These are phyloP conservation scores for Elephantulus edwardii DNA, from an alignment of 2,113 vertebrate genomes.

Conservation along the genomic window DNA sequence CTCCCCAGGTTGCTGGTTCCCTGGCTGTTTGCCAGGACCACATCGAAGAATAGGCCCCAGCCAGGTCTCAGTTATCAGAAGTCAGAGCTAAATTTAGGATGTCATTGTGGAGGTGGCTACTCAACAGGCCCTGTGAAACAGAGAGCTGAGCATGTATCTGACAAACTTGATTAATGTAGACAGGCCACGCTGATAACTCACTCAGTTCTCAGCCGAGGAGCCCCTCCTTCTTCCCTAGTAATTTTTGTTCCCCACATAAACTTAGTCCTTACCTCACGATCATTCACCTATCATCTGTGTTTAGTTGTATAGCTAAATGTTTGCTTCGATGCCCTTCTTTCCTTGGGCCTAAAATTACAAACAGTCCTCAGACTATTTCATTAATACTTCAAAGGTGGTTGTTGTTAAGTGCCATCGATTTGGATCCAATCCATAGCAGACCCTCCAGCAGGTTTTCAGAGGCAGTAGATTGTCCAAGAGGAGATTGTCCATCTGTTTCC, in stretches of 20 bases:
- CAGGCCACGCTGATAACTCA: constrained; percentile 9
- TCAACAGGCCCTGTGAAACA: constrained; percentile 21
- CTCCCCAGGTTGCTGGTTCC: not conserved
- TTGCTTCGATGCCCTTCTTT: not conserved
- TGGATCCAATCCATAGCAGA: too few relatives aligned
- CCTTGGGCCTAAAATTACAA: not conserved
- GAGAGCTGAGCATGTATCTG: constrained; percentile 57
- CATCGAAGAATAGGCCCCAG: constrained; percentile 19
- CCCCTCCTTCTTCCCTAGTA: not conserved
- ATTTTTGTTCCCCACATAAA: not conserved
- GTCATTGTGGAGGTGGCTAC: constrained; percentile 37
- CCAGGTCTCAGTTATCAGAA: constrained; percentile 55
- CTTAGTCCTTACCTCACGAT: not conserved
- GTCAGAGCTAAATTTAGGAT: constrained; percentile 67
- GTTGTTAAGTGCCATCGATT: too few relatives aligned
- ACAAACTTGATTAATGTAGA: constrained; percentile 53
- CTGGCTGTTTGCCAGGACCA: constrained; percentile 38
- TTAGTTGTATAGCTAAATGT: not conserved
- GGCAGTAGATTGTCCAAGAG: too few relatives aligned
- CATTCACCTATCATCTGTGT: not conserved
- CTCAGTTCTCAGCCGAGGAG: not conserved
- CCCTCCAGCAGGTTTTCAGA: too few relatives aligned
- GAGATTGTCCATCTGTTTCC: too few relatives aligned
- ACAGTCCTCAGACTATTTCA: not conserved
- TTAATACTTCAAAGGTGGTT: not conserved